These are phyloP conservation scores for Protaetia brevitarsis DNA, from an alignment of 1,140 invertebrate species.

Conservation along the genomic window DNA sequence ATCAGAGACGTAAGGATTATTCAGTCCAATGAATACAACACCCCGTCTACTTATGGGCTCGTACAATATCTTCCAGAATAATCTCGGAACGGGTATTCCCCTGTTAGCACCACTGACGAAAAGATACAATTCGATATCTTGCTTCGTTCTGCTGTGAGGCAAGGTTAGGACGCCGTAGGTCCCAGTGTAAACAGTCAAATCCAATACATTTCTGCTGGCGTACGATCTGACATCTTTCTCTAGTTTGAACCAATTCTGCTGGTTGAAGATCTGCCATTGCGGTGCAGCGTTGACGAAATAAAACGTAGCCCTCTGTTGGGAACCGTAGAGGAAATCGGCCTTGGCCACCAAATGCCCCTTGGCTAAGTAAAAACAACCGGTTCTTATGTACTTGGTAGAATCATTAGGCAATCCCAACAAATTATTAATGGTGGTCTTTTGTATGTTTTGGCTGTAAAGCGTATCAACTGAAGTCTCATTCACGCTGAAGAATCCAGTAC, in stretches of 20 bases:
- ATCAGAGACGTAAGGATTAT: slow-evolving; percentile 58
- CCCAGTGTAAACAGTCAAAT: slow-evolving; percentile 55
- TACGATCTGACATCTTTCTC: slow-evolving; percentile 37
- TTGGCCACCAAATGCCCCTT: slow-evolving; percentile 67
- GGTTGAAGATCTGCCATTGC: slow-evolving; percentile 66
- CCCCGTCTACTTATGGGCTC: slow-evolving; percentile 52
- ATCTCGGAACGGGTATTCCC: slow-evolving; percentile 52
- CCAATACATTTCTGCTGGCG: slow-evolving; percentile 27
- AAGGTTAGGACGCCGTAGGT: slow-evolving; percentile 51
- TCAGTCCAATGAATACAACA: slow-evolving; percentile 60
- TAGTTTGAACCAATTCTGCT: slow-evolving; percentile 59
- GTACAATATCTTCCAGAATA: slow-evolving; percentile 63
- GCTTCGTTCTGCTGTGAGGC: slow-evolving; percentile 45
- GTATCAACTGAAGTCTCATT: slow-evolving; percentile 30
- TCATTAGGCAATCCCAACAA: slow-evolving; percentile 39
- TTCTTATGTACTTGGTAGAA: slow-evolving; percentile 36
- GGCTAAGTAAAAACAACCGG: slow-evolving; percentile 47
- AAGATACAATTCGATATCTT: slow-evolving; percentile 49
- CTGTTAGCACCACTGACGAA: slow-evolving; percentile 47
- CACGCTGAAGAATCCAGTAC: slow-evolving; percentile 35
- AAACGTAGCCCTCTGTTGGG: slow-evolving; percentile 58
- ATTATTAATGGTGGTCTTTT: slow-evolving; percentile 35
- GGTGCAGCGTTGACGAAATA: slow-evolving; percentile 63
- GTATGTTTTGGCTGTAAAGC: slow-evolving; percentile 36
- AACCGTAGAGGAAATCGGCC: slow-evolving; percentile 61